These are phyloP conservation scores for Coenobita brevimanus DNA, from an alignment of 1,140 invertebrate genomes.

Conservation along the genomic window DNA sequence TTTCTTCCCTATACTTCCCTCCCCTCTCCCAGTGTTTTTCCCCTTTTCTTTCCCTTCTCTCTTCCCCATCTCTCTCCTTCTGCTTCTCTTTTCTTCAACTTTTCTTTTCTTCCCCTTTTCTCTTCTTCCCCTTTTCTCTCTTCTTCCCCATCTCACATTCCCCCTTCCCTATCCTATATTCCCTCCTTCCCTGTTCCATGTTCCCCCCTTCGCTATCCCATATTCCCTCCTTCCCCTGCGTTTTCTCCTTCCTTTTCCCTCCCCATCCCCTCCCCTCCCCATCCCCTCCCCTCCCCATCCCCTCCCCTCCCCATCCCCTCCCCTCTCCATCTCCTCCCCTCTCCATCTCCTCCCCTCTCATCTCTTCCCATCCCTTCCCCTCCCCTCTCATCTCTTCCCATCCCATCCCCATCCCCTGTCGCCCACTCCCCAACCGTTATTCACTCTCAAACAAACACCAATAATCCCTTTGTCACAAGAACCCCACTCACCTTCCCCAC, in stretches of 20 bases:
- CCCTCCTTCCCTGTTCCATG: neutral
- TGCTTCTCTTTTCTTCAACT: too few relatives aligned
- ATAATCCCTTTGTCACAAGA: neutral
- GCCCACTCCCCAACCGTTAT: neutral
- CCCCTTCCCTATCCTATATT: neutral
- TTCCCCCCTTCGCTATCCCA: too few relatives aligned
- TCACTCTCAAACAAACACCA: neutral
- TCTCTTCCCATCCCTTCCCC: too few relatives aligned
- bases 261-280: neutral
- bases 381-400: too few relatives aligned
- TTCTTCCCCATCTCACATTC: neutral
- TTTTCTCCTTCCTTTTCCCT: neutral
- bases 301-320: neutral
- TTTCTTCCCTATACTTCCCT: too few relatives aligned
- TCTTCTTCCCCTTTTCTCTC: neutral
- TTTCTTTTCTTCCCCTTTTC: too few relatives aligned
- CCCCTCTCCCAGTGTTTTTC: too few relatives aligned
- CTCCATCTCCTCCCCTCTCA: too few relatives aligned
- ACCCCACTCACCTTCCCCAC: neutral
- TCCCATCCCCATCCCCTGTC: neutral
- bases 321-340: too few relatives aligned
- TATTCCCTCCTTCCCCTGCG: too few relatives aligned
- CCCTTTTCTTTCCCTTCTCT: too few relatives aligned
- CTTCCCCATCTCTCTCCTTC: too few relatives aligned
- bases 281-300: neutral